phyloP scores from a whole-genome alignment of 2,113 vertebrate genomes.

The Brachionichthys hirsutus region DNA sequence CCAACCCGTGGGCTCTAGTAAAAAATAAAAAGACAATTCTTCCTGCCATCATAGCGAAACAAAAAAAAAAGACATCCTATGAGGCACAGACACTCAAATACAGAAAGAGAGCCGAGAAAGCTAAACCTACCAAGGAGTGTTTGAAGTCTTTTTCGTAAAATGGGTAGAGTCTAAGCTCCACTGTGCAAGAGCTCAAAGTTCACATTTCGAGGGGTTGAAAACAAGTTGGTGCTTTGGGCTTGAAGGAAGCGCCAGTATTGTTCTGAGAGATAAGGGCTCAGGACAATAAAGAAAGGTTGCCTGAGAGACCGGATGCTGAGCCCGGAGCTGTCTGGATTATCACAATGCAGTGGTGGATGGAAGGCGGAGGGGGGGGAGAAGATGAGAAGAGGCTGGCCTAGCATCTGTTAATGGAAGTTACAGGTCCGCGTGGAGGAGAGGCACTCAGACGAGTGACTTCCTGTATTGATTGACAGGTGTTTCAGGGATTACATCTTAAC shows the following conservation, averaged over 20 bases:
- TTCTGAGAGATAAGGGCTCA: conserved; percentile 45
- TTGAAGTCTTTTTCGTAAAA: conserved; percentile 18
- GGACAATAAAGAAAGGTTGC: conserved; percentile 44
- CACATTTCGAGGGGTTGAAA: conserved; percentile 33
- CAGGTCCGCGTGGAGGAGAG: conserved; percentile 45
- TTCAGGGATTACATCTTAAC: conserved; percentile 67
- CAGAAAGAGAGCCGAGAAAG: no score
- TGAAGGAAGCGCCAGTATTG: conserved; percentile 30
- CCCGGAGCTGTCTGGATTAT: conserved; percentile 53
- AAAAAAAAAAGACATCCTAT: no score
- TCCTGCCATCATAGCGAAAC: neutral
- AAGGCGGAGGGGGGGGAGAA: conserved; percentile 14
- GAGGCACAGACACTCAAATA: neutral
- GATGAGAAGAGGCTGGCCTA: conserved; percentile 26
- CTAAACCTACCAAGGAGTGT: conserved; percentile 8
- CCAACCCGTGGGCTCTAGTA: neutral
- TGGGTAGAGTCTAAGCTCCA: conserved; percentile 5
- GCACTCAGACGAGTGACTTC: conserved; percentile 62
- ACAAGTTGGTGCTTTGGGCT: conserved; percentile 45
- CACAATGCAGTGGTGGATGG: conserved; percentile 45
- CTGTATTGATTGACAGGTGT: conserved; percentile 68
- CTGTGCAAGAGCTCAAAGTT: conserved; percentile 40
- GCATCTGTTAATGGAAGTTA: conserved; percentile 41
- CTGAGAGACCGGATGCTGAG: conserved; percentile 29
- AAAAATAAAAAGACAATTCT: neutral